Evolutionary conservation across 2,797 vertebrate genomes (phyloP), one percentile per base, ranked within the genome.

Genomic region (Sebastes taczanowskii): DNA sequence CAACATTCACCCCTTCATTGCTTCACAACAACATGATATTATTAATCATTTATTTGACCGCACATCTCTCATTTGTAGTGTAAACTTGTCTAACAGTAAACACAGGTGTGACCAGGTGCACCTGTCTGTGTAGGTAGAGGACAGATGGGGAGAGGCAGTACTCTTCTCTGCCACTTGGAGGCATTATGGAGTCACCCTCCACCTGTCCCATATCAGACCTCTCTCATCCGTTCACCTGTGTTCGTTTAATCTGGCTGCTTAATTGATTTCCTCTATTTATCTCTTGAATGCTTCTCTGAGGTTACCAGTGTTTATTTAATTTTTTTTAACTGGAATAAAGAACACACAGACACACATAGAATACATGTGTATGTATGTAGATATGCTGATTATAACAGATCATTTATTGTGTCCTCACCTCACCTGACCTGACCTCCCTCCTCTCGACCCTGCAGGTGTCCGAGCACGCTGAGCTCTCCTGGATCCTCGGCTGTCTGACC

Each of bases 401-500:
- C 0, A 11, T 29, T 9, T 3, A 2, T 9, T 53, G 23, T 59
- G 2, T 79, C 27, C 8, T 0, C 7, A 25, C 30, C 59, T 6
- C 6, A 25, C 42, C 59, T 6, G 6, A 20, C 38, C 59, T 6
- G 6, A 25, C 42, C 59, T 6, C 11, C n/a, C 11, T 20, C 8
- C 16, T 38, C 16, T 23, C 69, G 13, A 55, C 5, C 18, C 22
- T 62, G 56, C 90, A 99, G 98, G 97, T 99, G 35, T 90, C 96
- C 1, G 97, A 98, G 73, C 98, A 99, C 13, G 89, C 97, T 0
- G 96, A 99, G 69, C 96, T 99, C 59, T 96, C 95, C 77, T 99
- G 98, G 98, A 96, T 99, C 92, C 95, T 99, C 63, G 94, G 97
- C 77, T 99, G 98, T 83, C 86, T 99, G 82, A 97, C 97, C 88